A percentile compares a stretch with the other conserved stretches of the same genome.
Evolutionary conservation across 2,797 vertebrate genomes (phyloP).

Genomic region (Leptoclinus maculatus): DNA sequence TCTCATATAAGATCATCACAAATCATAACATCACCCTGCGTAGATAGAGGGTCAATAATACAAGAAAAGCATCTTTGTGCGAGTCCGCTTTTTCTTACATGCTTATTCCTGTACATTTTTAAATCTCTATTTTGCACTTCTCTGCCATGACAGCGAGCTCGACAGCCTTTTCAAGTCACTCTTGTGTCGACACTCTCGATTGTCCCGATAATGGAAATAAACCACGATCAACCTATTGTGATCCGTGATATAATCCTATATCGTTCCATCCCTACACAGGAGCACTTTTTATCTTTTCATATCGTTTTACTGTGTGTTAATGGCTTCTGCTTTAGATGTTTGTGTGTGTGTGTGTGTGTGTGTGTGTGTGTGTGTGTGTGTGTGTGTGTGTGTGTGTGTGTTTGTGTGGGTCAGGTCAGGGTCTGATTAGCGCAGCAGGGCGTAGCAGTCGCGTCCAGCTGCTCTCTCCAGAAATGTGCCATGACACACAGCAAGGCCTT

Average conservation of each 20-base stretch:
- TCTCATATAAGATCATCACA: background rate
- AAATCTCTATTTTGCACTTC: background rate
- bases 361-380: background rate
- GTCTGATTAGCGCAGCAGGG: slow-evolving; percentile 63
- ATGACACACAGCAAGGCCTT: slow-evolving; percentile 53
- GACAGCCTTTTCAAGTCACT: background rate
- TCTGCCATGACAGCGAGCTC: background rate
- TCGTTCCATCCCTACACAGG: background rate
- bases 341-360: slow-evolving; percentile 21
- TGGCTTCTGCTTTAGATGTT: background rate
- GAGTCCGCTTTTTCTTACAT: background rate
- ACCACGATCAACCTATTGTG: background rate
- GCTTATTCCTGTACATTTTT: background rate
- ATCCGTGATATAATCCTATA: too few species aligned
- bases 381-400: slow-evolving; percentile 21
- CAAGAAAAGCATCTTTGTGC: background rate
- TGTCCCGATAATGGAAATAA: background rate
- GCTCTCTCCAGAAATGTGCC: slow-evolving; percentile 65
- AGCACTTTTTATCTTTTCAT: background rate
- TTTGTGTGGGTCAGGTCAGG: slow-evolving; percentile 46
- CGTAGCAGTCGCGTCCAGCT: slow-evolving; percentile 59
- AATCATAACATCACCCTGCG: background rate
- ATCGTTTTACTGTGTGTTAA: background rate
- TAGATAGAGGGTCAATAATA: background rate
- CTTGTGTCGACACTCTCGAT: background rate